phyloP scores from a whole-genome alignment of 2,888 invertebrate species.

The Drosophila tripunctata region DNA sequence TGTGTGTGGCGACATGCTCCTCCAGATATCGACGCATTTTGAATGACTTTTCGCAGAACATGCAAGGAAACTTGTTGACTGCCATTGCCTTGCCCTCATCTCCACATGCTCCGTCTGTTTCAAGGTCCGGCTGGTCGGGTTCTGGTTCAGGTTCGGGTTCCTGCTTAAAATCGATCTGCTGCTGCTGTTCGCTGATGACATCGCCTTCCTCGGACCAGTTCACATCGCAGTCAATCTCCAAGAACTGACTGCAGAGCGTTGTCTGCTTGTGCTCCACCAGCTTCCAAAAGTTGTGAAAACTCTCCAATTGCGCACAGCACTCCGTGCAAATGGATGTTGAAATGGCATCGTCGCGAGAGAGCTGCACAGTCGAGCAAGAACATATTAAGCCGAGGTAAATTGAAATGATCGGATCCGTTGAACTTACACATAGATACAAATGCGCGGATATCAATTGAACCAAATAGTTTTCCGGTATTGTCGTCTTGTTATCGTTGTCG shows the following conservation, averaged over 20 bases:
- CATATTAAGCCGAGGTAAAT: background rate
- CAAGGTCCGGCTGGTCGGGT: conserved; percentile 31
- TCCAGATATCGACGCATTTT: conserved; percentile 75
- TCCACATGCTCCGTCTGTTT: conserved; percentile 17
- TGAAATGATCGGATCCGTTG: background rate
- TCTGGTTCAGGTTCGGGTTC: conserved; percentile 47
- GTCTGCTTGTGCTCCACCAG: conserved; percentile 68
- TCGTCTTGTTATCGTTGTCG: conserved; percentile 33
- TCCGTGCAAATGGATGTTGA: conserved; percentile 68
- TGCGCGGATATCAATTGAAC: conserved; percentile 75
- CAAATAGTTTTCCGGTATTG: conserved; percentile 69
- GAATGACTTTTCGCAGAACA: conserved; percentile 76
- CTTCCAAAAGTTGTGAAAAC: conserved; percentile 70
- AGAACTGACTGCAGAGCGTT: conserved; percentile 63
- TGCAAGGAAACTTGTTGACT: conserved; percentile 64
- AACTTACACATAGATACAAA: conserved; percentile 76
- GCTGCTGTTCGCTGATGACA: conserved; percentile 1
- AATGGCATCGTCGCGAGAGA: conserved; percentile 68
- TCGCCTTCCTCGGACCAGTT: conserved; percentile 66
- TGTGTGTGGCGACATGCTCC: conserved; percentile 71
- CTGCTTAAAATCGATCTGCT: conserved; percentile 26
- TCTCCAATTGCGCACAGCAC: conserved; percentile 63
- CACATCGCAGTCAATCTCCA: conserved; percentile 70
- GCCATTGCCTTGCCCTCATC: conserved; percentile 21
- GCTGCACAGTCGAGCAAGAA: conserved; percentile 25